Evolutionary conservation across 2,113 vertebrate species (phyloP).

Genomic region (Lynx canadensis): DNA sequence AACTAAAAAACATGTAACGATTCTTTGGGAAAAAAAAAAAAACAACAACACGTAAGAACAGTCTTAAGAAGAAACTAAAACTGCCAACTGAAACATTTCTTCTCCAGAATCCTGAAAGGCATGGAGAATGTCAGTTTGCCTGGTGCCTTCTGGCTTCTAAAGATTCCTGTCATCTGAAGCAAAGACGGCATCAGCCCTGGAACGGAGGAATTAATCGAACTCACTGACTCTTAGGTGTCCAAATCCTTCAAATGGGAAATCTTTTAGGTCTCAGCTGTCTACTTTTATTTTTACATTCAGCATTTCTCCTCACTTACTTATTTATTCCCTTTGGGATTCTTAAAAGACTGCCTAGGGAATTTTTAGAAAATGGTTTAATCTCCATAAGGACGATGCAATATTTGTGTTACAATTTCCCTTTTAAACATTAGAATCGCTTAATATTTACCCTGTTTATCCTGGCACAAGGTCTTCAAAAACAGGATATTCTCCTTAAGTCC

Average conservation of each 20-base stretch:
- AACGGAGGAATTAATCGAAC: background rate
- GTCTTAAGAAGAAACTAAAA: background rate
- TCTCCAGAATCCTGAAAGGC: background rate
- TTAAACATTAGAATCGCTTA: background rate
- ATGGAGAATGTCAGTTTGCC: background rate
- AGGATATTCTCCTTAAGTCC: constrained; percentile 73
- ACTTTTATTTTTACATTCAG: background rate
- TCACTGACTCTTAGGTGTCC: background rate
- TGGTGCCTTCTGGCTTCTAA: background rate
- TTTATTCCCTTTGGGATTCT: background rate
- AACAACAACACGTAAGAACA: background rate
- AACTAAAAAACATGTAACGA: background rate
- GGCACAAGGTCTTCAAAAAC: constrained; percentile 72
- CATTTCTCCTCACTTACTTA: background rate
- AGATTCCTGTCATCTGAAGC: background rate
- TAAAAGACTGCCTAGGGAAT: background rate
- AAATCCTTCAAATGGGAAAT: background rate
- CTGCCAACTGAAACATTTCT: background rate
- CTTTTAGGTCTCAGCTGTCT: background rate
- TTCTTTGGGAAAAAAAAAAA: background rate
- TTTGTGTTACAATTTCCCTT: constrained; percentile 49
- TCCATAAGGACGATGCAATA: constrained; percentile 34
- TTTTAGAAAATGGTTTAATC: constrained; percentile 21
- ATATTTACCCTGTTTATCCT: constrained; percentile 36
- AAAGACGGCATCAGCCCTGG: background rate